Conservation (phyloP, 2,113 vertebrate species). For the Noctilio leporinus region DNA sequence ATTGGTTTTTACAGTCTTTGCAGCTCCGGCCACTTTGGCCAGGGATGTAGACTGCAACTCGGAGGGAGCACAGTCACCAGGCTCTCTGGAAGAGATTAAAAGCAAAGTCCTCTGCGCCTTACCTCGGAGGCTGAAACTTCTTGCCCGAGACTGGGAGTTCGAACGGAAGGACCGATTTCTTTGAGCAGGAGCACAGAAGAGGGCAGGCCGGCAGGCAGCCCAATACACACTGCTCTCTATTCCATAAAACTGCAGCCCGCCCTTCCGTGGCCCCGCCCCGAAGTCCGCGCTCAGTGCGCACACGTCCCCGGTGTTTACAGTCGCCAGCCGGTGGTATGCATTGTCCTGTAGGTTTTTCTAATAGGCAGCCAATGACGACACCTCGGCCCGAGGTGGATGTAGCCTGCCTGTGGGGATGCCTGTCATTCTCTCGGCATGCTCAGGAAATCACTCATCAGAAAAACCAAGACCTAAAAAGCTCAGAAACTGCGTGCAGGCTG, state of each 20-base stretch:
- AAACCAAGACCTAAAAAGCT: constrained; percentile 84
- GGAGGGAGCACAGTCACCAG: background rate
- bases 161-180: constrained; percentile 70
- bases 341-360: constrained; percentile 83
- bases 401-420: constrained; percentile 81
- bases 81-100: background rate
- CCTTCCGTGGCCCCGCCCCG: constrained; percentile 86
- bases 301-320: constrained; percentile 84
- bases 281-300: constrained; percentile 80
- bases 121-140: constrained; percentile 77
- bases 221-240: constrained; percentile 77
- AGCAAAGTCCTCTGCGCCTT: constrained; percentile 53
- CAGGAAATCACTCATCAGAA: constrained; percentile 85
- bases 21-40: background rate
- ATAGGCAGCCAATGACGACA: constrained; percentile 79
- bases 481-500: constrained; percentile 80
- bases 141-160: constrained; percentile 41
- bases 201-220: constrained; percentile 68
- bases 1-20: background rate
- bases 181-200: constrained; percentile 67
- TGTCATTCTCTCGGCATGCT: constrained; percentile 87
- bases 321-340: constrained; percentile 80
- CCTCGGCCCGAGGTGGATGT: constrained; percentile 79
- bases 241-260: constrained; percentile 81
- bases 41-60: background rate